Evolutionary conservation across 2,113 vertebrate species (phyloP), one percentile per base, ranked within the genome.

Genomic region (Tupaia chinensis): DNA sequence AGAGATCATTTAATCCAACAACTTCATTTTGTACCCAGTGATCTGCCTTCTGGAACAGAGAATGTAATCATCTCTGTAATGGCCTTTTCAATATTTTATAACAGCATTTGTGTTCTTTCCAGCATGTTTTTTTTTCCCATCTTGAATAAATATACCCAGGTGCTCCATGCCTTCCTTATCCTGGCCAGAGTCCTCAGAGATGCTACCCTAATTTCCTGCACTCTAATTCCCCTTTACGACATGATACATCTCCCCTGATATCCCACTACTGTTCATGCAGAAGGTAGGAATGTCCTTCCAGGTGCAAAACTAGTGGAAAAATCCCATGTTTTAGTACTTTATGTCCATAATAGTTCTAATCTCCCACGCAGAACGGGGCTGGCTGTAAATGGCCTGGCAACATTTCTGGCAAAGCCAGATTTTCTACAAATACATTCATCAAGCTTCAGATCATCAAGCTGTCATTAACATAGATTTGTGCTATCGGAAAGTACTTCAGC

Each of bases 71-170:
- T 84, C 54, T 89, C 27, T 60, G 17, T 87, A 87, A 89, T 60
- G 44, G 44, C 66, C 11, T 22, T 92, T 88, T 81, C 65, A 92
- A 76, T 96, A 92, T 78, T 96, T 96, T 84, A 89, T 89, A 58
- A 80, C 17, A 96, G 58, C 22, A 76, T 83, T 69, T 78, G 69
- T 94, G 16, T 79, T 95, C 63, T 82, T 76, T n/a, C n/a, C 15
- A 70, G 78, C 27, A 81, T 29, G 95, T 44, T 85, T 92, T 34
- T 25, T 34, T 44, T 44, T 5, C 44, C 44, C 44, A 69, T 96
- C 95, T 69, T 25, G 23, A 20, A 74, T 79, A 94, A 96, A 85
- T 93, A 94, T 17, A 54, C n/a, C 4, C 23, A 81, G 22, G 22
- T 93, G 22, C 44, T 70, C 58, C 7, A 87, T 29, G 60, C 23